Percentiles rank a stretch among this genome's conserved stretches.
phyloP scores from a whole-genome alignment of 23 tunicate species.

The Oikopleura vanhoeffeni region DNA sequence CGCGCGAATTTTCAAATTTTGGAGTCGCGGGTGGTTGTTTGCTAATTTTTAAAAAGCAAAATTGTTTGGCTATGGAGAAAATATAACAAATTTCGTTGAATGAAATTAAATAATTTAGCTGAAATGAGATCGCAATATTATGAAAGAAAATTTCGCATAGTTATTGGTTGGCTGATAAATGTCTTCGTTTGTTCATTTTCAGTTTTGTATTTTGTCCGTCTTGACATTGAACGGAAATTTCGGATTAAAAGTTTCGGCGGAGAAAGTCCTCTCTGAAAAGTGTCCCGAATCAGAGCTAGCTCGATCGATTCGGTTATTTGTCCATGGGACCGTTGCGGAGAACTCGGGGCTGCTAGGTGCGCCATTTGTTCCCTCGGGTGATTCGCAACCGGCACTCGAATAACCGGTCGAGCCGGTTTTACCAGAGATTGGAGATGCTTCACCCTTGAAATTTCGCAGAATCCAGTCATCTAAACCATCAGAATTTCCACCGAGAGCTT shows the following conservation, averaged over 20 bases:
- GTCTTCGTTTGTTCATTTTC: not conserved
- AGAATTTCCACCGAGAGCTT: not conserved
- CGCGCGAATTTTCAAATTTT: too few relatives aligned
- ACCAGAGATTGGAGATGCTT: not conserved
- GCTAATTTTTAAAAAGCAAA: too few relatives aligned
- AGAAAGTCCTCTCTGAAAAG: not conserved
- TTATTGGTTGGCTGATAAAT: not conserved
- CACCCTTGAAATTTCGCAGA: not conserved
- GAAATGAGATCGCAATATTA: too few relatives aligned
- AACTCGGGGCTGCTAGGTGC: not conserved
- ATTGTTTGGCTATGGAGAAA: too few relatives aligned
- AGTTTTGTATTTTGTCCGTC: not conserved
- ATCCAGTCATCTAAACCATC: constrained; percentile 2
- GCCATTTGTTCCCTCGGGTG: not conserved
- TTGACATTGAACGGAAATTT: not conserved
- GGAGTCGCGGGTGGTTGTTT: too few relatives aligned
- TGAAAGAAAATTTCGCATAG: not conserved
- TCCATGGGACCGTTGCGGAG: not conserved
- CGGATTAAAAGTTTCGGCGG: not conserved
- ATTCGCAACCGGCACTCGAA: not conserved
- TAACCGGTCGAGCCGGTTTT: constrained; percentile 2
- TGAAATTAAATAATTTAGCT: too few relatives aligned
- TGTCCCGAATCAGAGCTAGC: not conserved
- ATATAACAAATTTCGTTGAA: too few relatives aligned
- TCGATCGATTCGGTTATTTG: not conserved